Conservation (phyloP, 2,888 invertebrate species). For the Ormyrus labotus region DNA sequence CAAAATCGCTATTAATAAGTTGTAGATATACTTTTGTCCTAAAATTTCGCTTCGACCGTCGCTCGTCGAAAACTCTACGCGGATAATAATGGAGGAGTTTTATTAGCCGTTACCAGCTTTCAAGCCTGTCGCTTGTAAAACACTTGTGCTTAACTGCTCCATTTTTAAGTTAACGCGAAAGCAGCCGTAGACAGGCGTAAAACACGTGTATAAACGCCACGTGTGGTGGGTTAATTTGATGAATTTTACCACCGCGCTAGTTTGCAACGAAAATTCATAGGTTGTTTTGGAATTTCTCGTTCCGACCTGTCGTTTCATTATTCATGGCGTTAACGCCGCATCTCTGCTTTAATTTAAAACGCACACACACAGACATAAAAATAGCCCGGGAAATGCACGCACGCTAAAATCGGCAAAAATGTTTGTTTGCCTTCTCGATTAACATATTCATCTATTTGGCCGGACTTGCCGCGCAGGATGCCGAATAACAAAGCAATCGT, state of each 20-base stretch:
- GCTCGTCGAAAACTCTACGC: neutral
- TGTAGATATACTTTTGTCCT: neutral
- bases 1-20: neutral
- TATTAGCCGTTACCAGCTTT: constrained; percentile 41
- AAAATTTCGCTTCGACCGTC: constrained; percentile 12
- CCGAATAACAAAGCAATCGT: neutral
- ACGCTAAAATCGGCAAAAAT: neutral
- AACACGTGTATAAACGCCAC: constrained; percentile 11
- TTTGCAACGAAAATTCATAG: neutral
- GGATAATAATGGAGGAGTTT: constrained; percentile 29
- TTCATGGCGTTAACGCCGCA: no score
- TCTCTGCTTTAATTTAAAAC: no score
- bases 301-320: no score
- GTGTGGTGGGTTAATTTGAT: constrained; percentile 27
- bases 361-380: no score
- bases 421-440: neutral
- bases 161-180: constrained; percentile 26
- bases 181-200: neutral
- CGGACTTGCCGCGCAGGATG: neutral
- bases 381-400: no score
- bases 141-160: constrained; percentile 22
- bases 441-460: neutral
- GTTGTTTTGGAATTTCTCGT: no score
- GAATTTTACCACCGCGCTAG: constrained; percentile 14
- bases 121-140: constrained; percentile 29